Base-by-base conservation (phyloP, 2,888 invertebrate genomes). In the Nymphalis c-album region DNA sequence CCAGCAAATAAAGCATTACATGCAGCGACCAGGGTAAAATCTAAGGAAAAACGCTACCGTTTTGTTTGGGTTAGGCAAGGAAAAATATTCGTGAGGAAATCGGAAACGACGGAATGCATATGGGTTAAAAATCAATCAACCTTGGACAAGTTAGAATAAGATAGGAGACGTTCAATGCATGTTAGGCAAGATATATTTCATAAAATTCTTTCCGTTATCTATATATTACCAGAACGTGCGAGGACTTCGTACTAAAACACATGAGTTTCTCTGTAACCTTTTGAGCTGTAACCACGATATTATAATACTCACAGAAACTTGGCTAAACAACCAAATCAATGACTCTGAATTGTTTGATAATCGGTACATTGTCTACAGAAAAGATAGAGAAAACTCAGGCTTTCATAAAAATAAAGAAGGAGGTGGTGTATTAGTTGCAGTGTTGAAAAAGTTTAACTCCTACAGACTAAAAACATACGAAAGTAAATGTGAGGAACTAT, bases 161-260 rank as follows among this genome's bases (percentile, higher is more conserved):
- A 48, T 46, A 16, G 17, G 46, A n/a, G 6, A 17, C 5, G 47
- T 48, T 48, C 47, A 7, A 48, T 48, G n/a, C 17, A 48, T 17
- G 47, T 6, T 48, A 3, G 2, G 13, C 18, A 18, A 18, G 20
- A 16, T 22, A 13, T 46, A 22, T 26, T 17, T 20, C 5, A 7
- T 0, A 8, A 17, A n/a, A 60, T 46, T 60, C n/a, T 13, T 18
- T 46, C 16, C 46, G 17, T 45, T 60, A 10, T 40, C 31, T 10
- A 46, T 60, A 60, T 60, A 46, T 22, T 60, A 60, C 13, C 60
- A 60, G 46, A 60, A 60, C 20, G 46, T 46, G 17, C n/a, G n/a
- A n/a, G n/a, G n/a, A n/a, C 60, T 60, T 13, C 31, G 22, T n/a
- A 60, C 46, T 2, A 22, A 45, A 60, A 60, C 31, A 46, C 60